These are phyloP conservation scores for Drosophila siamana DNA, from an alignment of 2,888 invertebrate genomes.

Conservation along the genomic window DNA sequence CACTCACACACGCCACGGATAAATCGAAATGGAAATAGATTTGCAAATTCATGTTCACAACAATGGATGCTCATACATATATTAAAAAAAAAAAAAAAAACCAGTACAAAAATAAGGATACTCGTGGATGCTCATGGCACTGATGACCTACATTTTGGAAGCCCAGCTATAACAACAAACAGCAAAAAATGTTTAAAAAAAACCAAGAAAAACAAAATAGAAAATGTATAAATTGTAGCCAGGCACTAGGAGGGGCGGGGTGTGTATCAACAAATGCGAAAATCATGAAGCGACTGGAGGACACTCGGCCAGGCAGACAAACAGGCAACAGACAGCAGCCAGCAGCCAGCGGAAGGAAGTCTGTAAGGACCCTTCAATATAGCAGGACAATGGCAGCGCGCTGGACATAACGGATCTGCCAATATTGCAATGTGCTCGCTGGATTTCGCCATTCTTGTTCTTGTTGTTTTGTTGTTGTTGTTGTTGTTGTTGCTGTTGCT, in stretches of 20 bases:
- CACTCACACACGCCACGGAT: too few species aligned
- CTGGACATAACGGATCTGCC: slow-evolving; percentile 63
- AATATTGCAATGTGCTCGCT: slow-evolving; percentile 65
- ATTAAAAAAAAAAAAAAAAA: slow-evolving; percentile 30
- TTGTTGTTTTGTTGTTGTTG: not conserved
- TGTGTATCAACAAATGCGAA: slow-evolving; percentile 55
- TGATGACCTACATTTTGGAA: slow-evolving; percentile 71
- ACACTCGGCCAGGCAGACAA: slow-evolving; percentile 8
- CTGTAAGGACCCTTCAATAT: slow-evolving; percentile 68
- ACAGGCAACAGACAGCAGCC: slow-evolving; percentile 14
- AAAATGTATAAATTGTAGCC: slow-evolving; percentile 44
- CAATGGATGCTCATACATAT: slow-evolving; percentile 48
- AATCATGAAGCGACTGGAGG: slow-evolving; percentile 48
- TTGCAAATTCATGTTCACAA: slow-evolving; percentile 76
- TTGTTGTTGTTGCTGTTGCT: slow-evolving; percentile 15
- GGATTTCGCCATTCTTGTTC: slow-evolving; percentile 1
- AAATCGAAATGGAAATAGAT: slow-evolving; percentile 74
- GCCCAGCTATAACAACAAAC: slow-evolving; percentile 16
- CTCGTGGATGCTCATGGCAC: slow-evolving; percentile 45
- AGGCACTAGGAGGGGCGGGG: slow-evolving; percentile 4
- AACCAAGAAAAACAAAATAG: slow-evolving; percentile 10
- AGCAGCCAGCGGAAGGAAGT: slow-evolving; percentile 33
- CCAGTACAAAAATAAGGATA: slow-evolving; percentile 47
- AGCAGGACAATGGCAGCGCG: slow-evolving; percentile 42
- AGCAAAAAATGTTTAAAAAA: slow-evolving; percentile 2